Conservation (phyloP, 2,113 vertebrate genomes). For the Takifugu bimaculatus region DNA sequence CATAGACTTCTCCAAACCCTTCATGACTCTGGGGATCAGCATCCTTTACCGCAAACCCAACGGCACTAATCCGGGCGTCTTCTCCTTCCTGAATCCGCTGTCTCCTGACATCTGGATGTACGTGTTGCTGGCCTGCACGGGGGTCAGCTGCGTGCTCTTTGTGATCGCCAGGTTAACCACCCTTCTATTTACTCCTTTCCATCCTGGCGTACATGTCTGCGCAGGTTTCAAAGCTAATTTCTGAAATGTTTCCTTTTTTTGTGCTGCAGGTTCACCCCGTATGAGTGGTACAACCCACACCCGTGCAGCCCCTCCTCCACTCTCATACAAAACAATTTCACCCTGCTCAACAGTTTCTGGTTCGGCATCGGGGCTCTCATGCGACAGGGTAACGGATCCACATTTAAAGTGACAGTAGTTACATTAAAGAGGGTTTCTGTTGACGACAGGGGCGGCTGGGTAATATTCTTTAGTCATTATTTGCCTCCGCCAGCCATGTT, state of each 20-base stretch:
- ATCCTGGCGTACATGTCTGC: not conserved
- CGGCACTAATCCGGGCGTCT: conserved; percentile 94
- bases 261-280: conserved; percentile 90
- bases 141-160: conserved; percentile 97
- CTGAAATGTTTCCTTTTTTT: not conserved
- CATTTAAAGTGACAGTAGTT: conserved; percentile 14
- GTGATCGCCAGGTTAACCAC: conserved; percentile 91
- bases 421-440: not conserved
- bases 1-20: conserved; percentile 98
- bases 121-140: conserved; percentile 92
- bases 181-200: conserved; percentile 1
- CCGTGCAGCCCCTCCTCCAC: conserved; percentile 96
- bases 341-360: conserved; percentile 99
- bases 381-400: conserved; percentile 90
- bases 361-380: conserved; percentile 98
- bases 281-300: conserved; percentile 99
- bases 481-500: too few relatives aligned
- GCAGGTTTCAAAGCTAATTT: not conserved
- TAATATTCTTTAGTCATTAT: too few relatives aligned
- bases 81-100: conserved; percentile 95
- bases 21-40: conserved; percentile 97
- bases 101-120: conserved; percentile 99
- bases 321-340: conserved; percentile 98
- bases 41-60: conserved; percentile 97
- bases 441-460: not conserved